Base-by-base conservation (phyloP, 2,797 vertebrate species). In the Hypotaenidia philippensis region DNA sequence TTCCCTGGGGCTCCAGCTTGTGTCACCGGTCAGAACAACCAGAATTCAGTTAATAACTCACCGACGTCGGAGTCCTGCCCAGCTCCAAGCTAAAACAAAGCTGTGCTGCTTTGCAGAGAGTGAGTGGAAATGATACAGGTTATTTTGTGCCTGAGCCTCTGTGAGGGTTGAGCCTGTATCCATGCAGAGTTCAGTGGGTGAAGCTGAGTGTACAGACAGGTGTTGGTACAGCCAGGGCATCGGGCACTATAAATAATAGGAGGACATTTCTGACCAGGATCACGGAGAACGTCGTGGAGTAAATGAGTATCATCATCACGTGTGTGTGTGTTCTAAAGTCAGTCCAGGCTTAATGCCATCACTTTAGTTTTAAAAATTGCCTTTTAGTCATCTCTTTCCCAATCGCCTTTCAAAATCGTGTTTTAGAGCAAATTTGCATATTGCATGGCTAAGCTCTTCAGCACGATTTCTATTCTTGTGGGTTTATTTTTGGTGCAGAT, bases 401-500 rank as follows among this genome's bases (percentile, higher is more conserved):
- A 74, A 34, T 52, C 36, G 10, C n/a, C 40, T 87, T 56, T 47
- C 76, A 31, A 40, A 87, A 79, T n/a, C 19, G 0, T 7, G 27
- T 38, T 86, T 61, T 8, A 32, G 21, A 44, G 23, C 8, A 6
- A 66, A 84, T 32, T 60, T 76, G 56, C 19, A 0, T 45, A 21
- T 83, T 61, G 63, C 79, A 4, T 74, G 32, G 32, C 72, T 7
- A 0, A 87, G 90, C 66, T 72, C 90, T 79, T 82, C 2, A 31
- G 75, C 63, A 8, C 3, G 1, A 17, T 56, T 91, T 59, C 91
- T 95, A 25, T 82, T 94, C 81, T 31, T 20, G 36, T 23, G 56
- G 34, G 29, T 50, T 81, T 95, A 89, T 95, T 96, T 93, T 92
- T 75, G 89, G 89, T n/a, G 16, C 66, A 17, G 77, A 75, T 15